Base-by-base conservation (phyloP, 1,140 invertebrate genomes). In the Cydia amplana region DNA sequence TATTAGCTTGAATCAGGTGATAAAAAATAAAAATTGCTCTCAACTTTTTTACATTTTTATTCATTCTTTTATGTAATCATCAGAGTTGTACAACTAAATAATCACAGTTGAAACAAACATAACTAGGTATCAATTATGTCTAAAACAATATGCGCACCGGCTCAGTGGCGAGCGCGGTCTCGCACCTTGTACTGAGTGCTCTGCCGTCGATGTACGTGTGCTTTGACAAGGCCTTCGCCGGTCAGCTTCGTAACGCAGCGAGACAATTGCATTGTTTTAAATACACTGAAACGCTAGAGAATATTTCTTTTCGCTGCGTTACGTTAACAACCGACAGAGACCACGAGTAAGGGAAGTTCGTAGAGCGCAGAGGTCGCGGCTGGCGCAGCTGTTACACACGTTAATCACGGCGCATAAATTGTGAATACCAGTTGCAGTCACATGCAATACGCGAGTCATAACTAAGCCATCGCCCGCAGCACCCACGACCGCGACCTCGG, bases 51-150 rank as follows among this genome's bases (percentile, higher is more conserved):
- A 86, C 82, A 85, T 88, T 91, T 84, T 93, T 93, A 93, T 93
- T 93, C 86, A 90, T 92, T 91, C 85, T 93, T 92, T 93, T 91
- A 91, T 91, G 87, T 93, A 91, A 93, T 93, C 86, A 86, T 93
- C 91, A 90, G 90, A 91, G 90, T 90, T 93, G 92, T 93, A 93
- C 88, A 93, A 92, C 91, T 93, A 93, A 91, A 92, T 93, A 93
- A 93, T 93, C 93, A 93, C 93, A 93, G 93, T 93, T 93, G 85
- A 93, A 93, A 92, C 90, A 90, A 93, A 93, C 89, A 90, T 90
- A 92, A 91, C 85, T 90, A 89, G 88, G 85, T 88, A 84, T 83
- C 84, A 65, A 72, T 83, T 80, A 87, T 86, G 85, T 87, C 83
- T 92, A 85, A 91, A 91, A 85, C 82, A 87, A 91, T 40, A 82